Evolutionary conservation across 2,113 vertebrate genomes (phyloP).

Genomic region (Petroica traversi): DNA sequence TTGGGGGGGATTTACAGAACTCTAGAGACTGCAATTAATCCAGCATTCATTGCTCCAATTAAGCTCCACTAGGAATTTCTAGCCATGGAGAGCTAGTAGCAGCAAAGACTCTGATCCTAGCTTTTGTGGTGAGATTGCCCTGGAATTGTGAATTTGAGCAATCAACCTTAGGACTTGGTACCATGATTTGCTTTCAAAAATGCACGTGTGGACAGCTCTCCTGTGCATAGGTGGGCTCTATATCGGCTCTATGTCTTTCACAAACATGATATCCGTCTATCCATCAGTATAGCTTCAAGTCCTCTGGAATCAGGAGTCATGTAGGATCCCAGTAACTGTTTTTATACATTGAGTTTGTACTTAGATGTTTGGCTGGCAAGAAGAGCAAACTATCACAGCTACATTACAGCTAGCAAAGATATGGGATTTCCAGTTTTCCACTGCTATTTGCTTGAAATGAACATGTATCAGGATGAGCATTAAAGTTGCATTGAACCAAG

Average conservation of each 20-base stretch:
- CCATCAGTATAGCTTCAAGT: neutral
- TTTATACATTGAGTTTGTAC: neutral
- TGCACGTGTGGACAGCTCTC: neutral
- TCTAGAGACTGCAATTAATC: neutral
- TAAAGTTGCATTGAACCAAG: neutral
- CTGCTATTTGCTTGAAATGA: neutral
- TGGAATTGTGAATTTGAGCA: neutral
- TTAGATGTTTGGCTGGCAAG: neutral
- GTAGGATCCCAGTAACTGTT: neutral
- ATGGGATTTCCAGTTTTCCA: neutral
- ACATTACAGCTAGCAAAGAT: neutral
- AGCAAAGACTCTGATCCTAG: neutral
- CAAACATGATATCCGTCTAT: rapidly evolving
- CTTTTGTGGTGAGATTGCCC: neutral
- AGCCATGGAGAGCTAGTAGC: neutral
- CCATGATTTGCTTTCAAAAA: neutral
- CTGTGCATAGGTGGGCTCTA: neutral
- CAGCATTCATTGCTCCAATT: neutral
- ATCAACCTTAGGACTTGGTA: neutral
- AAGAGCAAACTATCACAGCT: neutral
- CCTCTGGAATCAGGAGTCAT: neutral
- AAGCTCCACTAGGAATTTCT: neutral
- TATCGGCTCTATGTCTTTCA: neutral
- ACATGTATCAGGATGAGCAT: neutral
- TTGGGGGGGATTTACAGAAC: neutral